These are phyloP conservation scores for Octomys mimax DNA, from an alignment of 2,797 vertebrate species.

Conservation along the genomic window DNA sequence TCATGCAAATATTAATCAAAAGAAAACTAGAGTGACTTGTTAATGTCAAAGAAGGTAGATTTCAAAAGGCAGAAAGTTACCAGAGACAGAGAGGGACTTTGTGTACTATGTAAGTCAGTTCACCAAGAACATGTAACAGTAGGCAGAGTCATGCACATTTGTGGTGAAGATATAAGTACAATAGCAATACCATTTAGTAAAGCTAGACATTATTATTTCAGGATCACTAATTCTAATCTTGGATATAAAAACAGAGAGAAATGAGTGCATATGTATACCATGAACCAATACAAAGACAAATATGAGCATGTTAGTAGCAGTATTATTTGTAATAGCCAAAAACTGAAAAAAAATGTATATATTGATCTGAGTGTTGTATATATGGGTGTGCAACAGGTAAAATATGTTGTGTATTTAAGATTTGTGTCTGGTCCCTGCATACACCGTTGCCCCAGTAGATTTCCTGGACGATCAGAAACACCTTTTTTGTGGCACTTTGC, in stretches of 20 bases:
- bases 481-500: not conserved
- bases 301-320: not conserved
- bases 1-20: not conserved
- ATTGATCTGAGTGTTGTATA: not conserved
- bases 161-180: not conserved
- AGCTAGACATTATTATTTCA: not conserved
- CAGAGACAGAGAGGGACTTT: not conserved
- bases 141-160: not conserved
- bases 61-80: constrained; percentile 44
- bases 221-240: not conserved
- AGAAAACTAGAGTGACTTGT: not conserved
- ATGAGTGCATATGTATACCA: accelerated
- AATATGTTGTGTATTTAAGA: not conserved
- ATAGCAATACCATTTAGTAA: not conserved
- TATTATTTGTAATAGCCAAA: not conserved
- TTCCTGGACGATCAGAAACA: not conserved
- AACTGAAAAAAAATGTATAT: not conserved
- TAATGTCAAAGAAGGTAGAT: not conserved
- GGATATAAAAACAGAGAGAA: not conserved
- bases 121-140: not conserved
- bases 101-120: not conserved
- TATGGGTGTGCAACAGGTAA: not conserved
- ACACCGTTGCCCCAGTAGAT: not conserved
- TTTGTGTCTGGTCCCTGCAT: not conserved
- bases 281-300: not conserved